Conservation (phyloP, 1,140 invertebrate species). For the Rhyzopertha dominica region DNA sequence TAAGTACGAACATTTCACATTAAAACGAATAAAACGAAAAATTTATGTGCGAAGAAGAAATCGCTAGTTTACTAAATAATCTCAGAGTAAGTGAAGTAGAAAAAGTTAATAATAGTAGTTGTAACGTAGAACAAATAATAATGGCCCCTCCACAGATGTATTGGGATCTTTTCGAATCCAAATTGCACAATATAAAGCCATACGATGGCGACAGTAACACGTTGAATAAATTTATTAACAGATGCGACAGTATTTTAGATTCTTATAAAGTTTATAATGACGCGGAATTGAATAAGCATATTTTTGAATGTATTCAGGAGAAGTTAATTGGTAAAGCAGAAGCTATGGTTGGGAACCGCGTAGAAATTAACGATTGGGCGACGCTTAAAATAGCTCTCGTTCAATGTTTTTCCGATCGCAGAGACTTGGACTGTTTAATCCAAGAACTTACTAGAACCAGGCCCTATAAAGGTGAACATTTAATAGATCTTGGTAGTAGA, state of each 20-base stretch:
- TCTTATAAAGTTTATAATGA: constrained; percentile 4
- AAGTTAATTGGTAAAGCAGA: neutral
- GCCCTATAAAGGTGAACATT: too few relatives aligned
- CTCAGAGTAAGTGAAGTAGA: too few relatives aligned
- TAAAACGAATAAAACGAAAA: too few relatives aligned
- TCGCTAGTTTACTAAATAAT: too few relatives aligned
- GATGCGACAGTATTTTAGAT: constrained; percentile 4
- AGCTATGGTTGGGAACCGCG: constrained; percentile 1
- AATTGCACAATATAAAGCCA: constrained; percentile 5
- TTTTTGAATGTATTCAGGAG: constrained; percentile 5
- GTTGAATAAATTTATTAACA: constrained; percentile 11
- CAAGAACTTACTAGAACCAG: constrained; percentile 4
- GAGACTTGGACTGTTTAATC: neutral
- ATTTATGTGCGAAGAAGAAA: too few relatives aligned
- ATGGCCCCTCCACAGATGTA: too few relatives aligned
- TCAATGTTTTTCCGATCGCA: constrained; percentile 5
- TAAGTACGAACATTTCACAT: too few relatives aligned
- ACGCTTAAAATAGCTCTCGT: neutral
- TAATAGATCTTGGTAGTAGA: constrained; percentile 2
- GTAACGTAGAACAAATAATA: too few relatives aligned
- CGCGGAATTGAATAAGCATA: constrained; percentile 2
- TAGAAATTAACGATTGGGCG: neutral
- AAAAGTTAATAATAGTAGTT: too few relatives aligned
- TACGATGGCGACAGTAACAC: constrained; percentile 13
- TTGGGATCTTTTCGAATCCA: too few relatives aligned